Evolutionary conservation across 2,113 vertebrate species (phyloP), one percentile per base, ranked within the genome.

Genomic region (Carassius gibelio): DNA sequence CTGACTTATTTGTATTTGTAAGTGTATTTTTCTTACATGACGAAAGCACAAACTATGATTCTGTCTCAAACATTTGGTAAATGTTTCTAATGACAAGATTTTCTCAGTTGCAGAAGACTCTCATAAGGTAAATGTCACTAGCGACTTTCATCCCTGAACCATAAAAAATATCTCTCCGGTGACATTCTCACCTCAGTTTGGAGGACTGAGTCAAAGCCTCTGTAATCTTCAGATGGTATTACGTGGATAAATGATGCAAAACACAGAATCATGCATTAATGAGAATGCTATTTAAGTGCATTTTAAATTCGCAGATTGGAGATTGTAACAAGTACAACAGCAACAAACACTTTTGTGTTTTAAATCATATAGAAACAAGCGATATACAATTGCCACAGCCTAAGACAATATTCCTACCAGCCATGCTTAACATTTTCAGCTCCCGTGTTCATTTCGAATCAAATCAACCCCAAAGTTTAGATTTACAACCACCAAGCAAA

Each of bases 401-500:
- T 50, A 75, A 23, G 21, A 8, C n/a, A 75, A 48, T 6, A 23
- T 66, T 48, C 17, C 1, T 64, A 13, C 3, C 7, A 81, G 38
- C 21, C 77, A 80, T 48, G 21, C 42, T 38, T 34, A 78, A 80
- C n/a, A 10, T 30, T 64, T 59, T 48, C n/a, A 45, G 76, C 10
- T 14, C 26, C 5, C 75, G 48, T 2, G 17, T 8, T 68, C 66
- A 81, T 85, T 79, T 57, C 0, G 34, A 91, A 75, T 48, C 82
- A 1, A n/a, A 82, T n/a, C 23, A 69, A 82, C 42, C 17, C 55
- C 19, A 21, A 69, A 88, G 68, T 71, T 81, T 59, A 81, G 61
- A 90, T 57, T 84, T 86, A 92, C 92, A 93, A 91, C 85, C 85
- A 69, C 52, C 72, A 86, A 88, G 75, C 90, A 91, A 91, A 94